A percentile compares a stretch with the other conserved stretches of the same genome.
Evolutionary conservation across 1,140 invertebrate genomes (phyloP).

Genomic region (Tribolium castaneum): DNA sequence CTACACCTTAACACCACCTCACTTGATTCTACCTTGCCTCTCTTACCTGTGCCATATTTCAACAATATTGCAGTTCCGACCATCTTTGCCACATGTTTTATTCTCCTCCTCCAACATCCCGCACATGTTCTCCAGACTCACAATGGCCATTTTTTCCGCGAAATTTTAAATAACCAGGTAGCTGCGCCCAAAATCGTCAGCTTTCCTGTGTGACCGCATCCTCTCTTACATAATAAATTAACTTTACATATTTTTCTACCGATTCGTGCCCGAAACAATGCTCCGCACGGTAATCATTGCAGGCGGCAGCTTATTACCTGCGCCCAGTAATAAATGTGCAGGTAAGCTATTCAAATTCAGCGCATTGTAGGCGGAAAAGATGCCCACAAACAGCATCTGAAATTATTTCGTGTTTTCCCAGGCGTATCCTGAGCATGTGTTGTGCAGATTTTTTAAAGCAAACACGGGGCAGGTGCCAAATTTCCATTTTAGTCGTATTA

Average conservation of each 20-base stretch:
- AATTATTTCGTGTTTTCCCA: conserved; percentile 39
- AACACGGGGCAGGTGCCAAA: conserved; percentile 43
- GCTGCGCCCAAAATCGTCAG: neutral
- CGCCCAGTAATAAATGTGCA: conserved; percentile 40
- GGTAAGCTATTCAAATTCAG: conserved; percentile 42
- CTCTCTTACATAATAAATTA: neutral
- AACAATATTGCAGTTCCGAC: conserved; percentile 42
- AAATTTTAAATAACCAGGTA: conserved; percentile 19
- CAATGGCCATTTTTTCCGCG: conserved; percentile 6
- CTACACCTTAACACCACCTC: conserved; percentile 50
- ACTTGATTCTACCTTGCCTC: conserved; percentile 51
- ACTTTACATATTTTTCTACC: neutral
- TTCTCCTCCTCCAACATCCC: neutral
- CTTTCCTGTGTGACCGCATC: neutral
- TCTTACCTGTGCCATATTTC: conserved; percentile 54
- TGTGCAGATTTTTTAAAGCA: conserved; percentile 45
- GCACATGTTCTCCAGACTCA: conserved; percentile 29
- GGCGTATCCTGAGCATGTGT: conserved; percentile 40
- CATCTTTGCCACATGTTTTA: conserved; percentile 25
- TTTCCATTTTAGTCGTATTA: conserved; percentile 33
- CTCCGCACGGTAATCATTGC: neutral
- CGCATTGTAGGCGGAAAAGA: conserved; percentile 43
- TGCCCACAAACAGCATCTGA: conserved; percentile 41
- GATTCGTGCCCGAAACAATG: neutral
- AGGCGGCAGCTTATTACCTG: conserved; percentile 35